Percentiles rank a stretch among this genome's conserved stretches.
phyloP scores from a whole-genome alignment of 2,113 vertebrate genomes.

The Mus pahari region DNA sequence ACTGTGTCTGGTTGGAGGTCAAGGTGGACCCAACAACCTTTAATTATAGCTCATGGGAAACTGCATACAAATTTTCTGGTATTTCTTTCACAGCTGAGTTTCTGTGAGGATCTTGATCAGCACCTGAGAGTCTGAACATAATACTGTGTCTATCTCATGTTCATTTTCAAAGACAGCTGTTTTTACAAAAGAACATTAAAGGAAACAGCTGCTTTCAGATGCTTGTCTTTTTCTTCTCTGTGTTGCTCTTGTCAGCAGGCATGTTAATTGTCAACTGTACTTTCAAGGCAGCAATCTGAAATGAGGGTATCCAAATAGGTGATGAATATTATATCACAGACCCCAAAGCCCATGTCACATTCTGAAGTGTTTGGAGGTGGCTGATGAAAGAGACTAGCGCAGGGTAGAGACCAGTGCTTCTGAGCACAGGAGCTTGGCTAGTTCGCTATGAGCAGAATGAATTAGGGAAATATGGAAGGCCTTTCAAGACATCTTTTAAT shows the following conservation, averaged over 20 bases:
- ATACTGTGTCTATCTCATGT: not conserved
- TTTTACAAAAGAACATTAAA: constrained; percentile 31
- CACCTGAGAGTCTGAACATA: constrained; percentile 48
- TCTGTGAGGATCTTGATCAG: constrained; percentile 72
- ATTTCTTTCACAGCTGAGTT: constrained; percentile 72
- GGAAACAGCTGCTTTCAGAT: constrained; percentile 79
- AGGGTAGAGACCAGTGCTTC: constrained; percentile 75
- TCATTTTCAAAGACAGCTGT: not conserved
- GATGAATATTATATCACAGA: constrained; percentile 86
- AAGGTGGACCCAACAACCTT: not conserved
- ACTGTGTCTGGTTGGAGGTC: not conserved
- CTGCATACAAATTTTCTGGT: not conserved
- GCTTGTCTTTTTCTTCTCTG: constrained; percentile 73
- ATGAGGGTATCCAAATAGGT: constrained; percentile 86
- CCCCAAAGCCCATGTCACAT: constrained; percentile 82
- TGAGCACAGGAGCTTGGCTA: constrained; percentile 69
- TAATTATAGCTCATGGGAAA: constrained; percentile 56
- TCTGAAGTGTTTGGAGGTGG: constrained; percentile 76
- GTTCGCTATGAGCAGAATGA: constrained; percentile 76
- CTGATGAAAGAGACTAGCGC: constrained; percentile 77
- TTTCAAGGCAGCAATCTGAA: constrained; percentile 85
- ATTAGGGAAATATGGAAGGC: not conserved
- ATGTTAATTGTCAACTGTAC: constrained; percentile 84
- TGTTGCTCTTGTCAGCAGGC: constrained; percentile 84
- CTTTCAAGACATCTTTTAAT: not conserved